phyloP scores from a whole-genome alignment of 1,140 invertebrate genomes.

The Sycophaga agraensis region DNA sequence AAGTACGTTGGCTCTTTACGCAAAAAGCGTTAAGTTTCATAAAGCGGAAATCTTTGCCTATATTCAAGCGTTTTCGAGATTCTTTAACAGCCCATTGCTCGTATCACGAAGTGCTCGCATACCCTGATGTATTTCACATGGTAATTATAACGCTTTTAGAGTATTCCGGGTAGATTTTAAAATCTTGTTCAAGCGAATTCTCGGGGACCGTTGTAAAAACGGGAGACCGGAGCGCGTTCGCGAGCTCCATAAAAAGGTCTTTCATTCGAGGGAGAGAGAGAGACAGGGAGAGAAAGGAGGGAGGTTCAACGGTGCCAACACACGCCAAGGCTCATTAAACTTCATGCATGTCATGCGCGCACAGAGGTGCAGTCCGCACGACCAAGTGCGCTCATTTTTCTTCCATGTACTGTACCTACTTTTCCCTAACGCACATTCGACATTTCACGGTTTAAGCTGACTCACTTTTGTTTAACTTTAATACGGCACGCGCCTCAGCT shows the following conservation, averaged over 20 bases:
- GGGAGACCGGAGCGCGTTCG: too few species aligned
- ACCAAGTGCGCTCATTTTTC: background rate
- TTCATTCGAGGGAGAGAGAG: background rate
- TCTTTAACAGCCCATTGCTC: too few species aligned
- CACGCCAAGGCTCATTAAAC: conserved; percentile 11
- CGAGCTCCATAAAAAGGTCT: background rate
- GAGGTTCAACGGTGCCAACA: background rate
- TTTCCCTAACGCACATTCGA: background rate
- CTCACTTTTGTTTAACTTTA: too few species aligned
- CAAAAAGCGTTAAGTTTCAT: too few species aligned
- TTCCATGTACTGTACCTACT: background rate
- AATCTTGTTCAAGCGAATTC: background rate
- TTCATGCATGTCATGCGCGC: background rate
- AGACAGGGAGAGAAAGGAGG: too few species aligned
- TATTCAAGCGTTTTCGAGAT: too few species aligned
- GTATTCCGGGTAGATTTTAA: background rate
- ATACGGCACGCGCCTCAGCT: too few species aligned
- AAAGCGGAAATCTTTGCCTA: too few species aligned
- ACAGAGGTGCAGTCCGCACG: background rate
- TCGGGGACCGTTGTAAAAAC: background rate
- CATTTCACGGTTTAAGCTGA: background rate
- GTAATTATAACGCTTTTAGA: too few species aligned
- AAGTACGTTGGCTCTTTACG: too few species aligned
- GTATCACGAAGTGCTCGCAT: too few species aligned
- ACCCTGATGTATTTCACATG: too few species aligned